Evolutionary conservation across 2,888 invertebrate genomes (phyloP).

Genomic region (Artemia sinica): DNA sequence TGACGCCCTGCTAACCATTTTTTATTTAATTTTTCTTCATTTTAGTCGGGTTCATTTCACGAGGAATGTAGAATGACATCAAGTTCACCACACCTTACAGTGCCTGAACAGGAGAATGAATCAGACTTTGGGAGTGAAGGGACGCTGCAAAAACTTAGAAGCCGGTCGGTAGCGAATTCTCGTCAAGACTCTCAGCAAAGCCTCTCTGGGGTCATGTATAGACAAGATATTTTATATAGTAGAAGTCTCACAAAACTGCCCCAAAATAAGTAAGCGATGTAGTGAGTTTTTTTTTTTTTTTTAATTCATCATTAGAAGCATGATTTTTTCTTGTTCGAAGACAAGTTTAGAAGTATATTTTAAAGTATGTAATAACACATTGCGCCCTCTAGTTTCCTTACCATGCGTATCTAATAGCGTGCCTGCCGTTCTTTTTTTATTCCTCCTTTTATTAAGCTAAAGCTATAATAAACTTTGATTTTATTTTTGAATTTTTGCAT

Average conservation of each 20-base stretch:
- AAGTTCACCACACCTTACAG: constrained; percentile 27
- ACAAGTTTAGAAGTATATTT: not conserved
- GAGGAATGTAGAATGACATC: constrained; percentile 24
- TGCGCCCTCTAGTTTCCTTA: no score
- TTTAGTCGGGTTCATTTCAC: constrained; percentile 5
- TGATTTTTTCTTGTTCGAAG: constrained; percentile 17
- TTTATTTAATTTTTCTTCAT: not conserved
- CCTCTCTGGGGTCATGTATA: constrained; percentile 51
- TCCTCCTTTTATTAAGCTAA: no score
- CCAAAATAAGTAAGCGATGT: constrained; percentile 28
- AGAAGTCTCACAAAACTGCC: constrained; percentile 47
- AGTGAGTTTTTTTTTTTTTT: constrained; percentile 16
- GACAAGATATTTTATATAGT: constrained; percentile 75
- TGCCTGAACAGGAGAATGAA: constrained; percentile 23
- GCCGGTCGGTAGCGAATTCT: constrained; percentile 15
- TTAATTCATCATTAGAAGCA: not conserved
- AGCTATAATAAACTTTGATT: no score
- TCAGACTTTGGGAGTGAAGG: constrained; percentile 22
- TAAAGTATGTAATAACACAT: not conserved
- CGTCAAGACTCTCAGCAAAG: constrained; percentile 16
- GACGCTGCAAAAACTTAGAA: constrained; percentile 5
- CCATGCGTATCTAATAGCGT: no score
- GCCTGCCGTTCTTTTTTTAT: no score
- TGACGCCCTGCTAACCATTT: no score
- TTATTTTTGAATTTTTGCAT: no score